Evolutionary conservation across 2,888 invertebrate species (phyloP).

Genomic region (Eupeodes luniger): DNA sequence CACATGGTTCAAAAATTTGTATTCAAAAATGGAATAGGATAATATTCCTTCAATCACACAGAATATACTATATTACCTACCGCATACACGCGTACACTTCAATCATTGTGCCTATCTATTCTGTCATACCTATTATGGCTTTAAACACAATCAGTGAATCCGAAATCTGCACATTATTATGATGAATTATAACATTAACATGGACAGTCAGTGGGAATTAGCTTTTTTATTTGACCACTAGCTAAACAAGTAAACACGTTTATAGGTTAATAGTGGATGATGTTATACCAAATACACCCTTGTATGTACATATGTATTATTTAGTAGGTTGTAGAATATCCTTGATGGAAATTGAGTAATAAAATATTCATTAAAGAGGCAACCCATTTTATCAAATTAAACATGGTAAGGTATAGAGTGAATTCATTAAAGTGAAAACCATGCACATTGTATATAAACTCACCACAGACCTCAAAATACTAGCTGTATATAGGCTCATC

Average conservation of each 20-base stretch:
- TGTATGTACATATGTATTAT: not conserved
- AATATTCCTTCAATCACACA: too few species aligned
- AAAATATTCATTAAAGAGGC: constrained; percentile 21
- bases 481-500: not conserved
- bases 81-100: too few species aligned
- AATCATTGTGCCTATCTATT: too few species aligned
- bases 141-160: not conserved
- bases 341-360: constrained; percentile 20
- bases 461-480: constrained; percentile 9
- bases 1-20: too few species aligned
- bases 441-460: not conserved
- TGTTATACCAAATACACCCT: too few species aligned
- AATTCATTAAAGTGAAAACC: constrained; percentile 31
- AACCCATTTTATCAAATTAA: constrained; percentile 9
- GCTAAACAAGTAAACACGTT: constrained; percentile 11
- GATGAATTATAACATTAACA: not conserved
- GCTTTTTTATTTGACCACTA: constrained; percentile 12
- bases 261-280: not conserved
- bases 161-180: not conserved
- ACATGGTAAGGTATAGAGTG: not conserved
- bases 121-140: not conserved
- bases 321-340: not conserved
- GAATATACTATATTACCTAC: too few species aligned
- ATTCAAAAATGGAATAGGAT: too few species aligned
- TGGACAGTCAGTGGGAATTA: not conserved